phyloP scores from a whole-genome alignment of 2,113 vertebrate species.

The Rhabdomys dilectus region DNA sequence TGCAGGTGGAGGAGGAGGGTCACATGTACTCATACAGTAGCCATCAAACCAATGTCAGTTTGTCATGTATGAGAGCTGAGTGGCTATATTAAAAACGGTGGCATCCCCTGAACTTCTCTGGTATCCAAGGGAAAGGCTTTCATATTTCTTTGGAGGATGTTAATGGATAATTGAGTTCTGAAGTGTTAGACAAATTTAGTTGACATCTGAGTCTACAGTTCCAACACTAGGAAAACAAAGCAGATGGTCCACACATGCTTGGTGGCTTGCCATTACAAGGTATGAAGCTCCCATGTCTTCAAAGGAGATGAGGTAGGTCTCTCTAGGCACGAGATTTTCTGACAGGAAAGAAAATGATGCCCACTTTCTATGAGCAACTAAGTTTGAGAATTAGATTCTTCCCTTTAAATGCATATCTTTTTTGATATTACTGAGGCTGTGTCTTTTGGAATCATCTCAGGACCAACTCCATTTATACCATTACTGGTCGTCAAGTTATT shows the following conservation, averaged over 20 bases:
- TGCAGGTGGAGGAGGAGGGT: background rate
- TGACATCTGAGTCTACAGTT: background rate
- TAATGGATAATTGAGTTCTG: background rate
- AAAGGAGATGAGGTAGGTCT: background rate
- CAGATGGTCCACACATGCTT: background rate
- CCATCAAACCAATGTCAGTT: background rate
- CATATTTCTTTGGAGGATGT: background rate
- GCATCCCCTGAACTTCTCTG: background rate
- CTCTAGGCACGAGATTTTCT: background rate
- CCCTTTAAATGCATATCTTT: slow-evolving; percentile 49
- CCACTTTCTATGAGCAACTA: background rate
- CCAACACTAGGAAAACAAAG: background rate
- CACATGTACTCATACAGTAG: background rate
- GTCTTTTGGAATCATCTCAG: slow-evolving; percentile 68
- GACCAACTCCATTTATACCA: slow-evolving; percentile 67
- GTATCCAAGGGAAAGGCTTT: background rate
- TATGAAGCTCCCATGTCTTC: slow-evolving; percentile 8
- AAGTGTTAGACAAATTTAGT: background rate
- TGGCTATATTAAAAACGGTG: background rate
- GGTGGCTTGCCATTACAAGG: background rate
- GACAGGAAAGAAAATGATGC: background rate
- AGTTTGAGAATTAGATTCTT: background rate
- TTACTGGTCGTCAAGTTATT: slow-evolving; percentile 75
- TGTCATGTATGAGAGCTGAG: background rate
- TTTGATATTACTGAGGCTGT: slow-evolving; percentile 57